These are phyloP conservation scores for Andrena fulva DNA, from an alignment of 2,888 invertebrate species.

Conservation along the genomic window DNA sequence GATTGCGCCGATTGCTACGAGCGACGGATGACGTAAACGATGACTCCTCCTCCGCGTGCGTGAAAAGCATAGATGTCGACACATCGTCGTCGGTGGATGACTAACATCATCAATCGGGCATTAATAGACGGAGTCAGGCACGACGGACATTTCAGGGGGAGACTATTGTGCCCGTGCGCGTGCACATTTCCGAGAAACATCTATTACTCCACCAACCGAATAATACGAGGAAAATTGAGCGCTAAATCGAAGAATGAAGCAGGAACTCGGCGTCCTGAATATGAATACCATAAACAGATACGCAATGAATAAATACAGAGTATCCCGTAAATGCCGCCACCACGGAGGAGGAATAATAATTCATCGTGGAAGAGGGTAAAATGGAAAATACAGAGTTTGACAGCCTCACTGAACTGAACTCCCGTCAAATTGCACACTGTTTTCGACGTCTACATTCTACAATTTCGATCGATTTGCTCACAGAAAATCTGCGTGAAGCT, in stretches of 20 bases:
- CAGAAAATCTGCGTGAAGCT: too few relatives aligned
- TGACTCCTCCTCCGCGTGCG: constrained; percentile 35
- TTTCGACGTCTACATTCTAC: too few relatives aligned
- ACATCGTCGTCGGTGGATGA: constrained; percentile 43
- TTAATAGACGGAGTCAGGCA: constrained; percentile 40
- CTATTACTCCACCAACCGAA: background rate
- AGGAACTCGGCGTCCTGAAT: constrained; percentile 23
- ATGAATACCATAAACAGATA: background rate
- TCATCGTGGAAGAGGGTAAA: background rate
- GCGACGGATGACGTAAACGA: constrained; percentile 53
- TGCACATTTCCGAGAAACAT: constrained; percentile 24
- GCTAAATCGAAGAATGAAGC: background rate
- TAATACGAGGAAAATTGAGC: constrained; percentile 16
- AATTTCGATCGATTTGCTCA: too few relatives aligned
- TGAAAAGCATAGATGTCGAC: constrained; percentile 45
- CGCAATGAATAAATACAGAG: too few relatives aligned
- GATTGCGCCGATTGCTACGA: constrained; percentile 40
- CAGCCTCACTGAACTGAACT: too few relatives aligned
- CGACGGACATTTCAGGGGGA: constrained; percentile 23
- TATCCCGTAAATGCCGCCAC: background rate
- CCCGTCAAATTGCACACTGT: too few relatives aligned
- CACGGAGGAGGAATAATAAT: background rate
- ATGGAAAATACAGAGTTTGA: too few relatives aligned
- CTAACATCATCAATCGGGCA: constrained; percentile 52
- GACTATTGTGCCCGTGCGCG: constrained; percentile 29